A percentile compares a stretch with the other conserved stretches of the same genome.
Conservation (phyloP, 2,888 invertebrate genomes). For the Meghimatium bilineatum region DNA sequence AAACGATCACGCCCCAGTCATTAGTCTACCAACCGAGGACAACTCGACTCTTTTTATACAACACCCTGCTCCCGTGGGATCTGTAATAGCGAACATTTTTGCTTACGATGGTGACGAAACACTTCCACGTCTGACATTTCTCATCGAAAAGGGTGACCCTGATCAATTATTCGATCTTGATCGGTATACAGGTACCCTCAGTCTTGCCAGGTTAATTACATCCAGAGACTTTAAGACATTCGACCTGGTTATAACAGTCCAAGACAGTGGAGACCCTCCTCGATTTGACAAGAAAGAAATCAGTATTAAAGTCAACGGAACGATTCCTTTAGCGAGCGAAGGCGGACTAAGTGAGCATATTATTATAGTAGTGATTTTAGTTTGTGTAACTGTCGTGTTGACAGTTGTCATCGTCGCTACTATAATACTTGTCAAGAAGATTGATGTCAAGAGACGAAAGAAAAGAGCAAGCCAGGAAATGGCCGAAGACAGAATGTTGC, state of each 20-base stretch:
- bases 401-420: constrained; percentile 63
- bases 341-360: constrained; percentile 58
- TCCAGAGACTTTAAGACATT: constrained; percentile 60
- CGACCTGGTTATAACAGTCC: constrained; percentile 63
- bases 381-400: constrained; percentile 63
- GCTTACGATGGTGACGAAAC: constrained; percentile 96
- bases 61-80: constrained; percentile 63
- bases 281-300: constrained; percentile 57
- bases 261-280: constrained; percentile 63
- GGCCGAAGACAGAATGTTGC: constrained; percentile 54
- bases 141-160: constrained; percentile 83
- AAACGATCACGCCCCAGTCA: constrained; percentile 92
- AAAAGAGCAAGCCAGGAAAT: constrained; percentile 48
- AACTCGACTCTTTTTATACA: constrained; percentile 68
- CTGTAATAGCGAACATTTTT: constrained; percentile 80
- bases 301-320: constrained; percentile 60
- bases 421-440: constrained; percentile 60
- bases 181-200: constrained; percentile 75
- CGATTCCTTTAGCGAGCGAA: constrained; percentile 43
- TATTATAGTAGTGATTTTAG: constrained; percentile 64
- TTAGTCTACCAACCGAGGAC: constrained; percentile 63
- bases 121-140: constrained; percentile 74
- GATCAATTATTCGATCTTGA: constrained; percentile 77
- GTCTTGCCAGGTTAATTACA: constrained; percentile 60
- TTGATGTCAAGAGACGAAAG: constrained; percentile 58